Conservation (phyloP, 2,113 vertebrate species). For the Sterna hirundo region DNA sequence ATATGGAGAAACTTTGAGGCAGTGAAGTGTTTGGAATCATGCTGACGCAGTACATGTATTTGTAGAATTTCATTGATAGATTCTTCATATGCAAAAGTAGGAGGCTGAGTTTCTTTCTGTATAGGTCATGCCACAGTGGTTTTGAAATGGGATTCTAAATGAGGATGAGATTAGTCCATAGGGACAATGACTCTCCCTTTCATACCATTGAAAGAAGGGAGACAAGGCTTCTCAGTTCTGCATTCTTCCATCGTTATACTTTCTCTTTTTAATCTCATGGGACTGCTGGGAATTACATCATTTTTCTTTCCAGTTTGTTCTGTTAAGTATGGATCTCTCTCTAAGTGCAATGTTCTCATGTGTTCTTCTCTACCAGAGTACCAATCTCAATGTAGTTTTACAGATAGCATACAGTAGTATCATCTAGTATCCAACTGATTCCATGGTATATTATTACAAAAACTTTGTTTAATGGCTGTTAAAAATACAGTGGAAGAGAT, state of each 20-base stretch:
- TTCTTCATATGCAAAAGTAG: not conserved
- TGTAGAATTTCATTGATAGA: not conserved
- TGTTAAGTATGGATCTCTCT: not conserved
- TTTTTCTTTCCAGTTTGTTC: not conserved
- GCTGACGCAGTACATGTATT: too few relatives aligned
- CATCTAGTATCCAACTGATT: not conserved
- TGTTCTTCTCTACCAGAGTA: not conserved
- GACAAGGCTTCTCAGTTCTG: not conserved
- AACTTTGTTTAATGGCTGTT: not conserved
- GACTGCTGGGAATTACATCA: not conserved
- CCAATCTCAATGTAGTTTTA: slow-evolving; percentile 13
- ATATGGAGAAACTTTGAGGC: not conserved
- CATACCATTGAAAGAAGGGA: not conserved
- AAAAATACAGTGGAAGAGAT: not conserved
- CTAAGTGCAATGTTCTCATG: not conserved
- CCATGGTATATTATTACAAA: not conserved
- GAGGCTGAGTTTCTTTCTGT: not conserved
- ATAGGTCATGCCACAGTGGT: not conserved
- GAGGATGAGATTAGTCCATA: not conserved
- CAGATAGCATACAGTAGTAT: not conserved
- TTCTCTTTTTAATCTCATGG: not conserved
- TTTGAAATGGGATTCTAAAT: not conserved
- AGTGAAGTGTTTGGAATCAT: not conserved
- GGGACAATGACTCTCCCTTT: not conserved
- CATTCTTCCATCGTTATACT: not conserved